These are phyloP conservation scores for Cryptotermes secundus DNA, from an alignment of 1,140 invertebrate species.

Conservation along the genomic window DNA sequence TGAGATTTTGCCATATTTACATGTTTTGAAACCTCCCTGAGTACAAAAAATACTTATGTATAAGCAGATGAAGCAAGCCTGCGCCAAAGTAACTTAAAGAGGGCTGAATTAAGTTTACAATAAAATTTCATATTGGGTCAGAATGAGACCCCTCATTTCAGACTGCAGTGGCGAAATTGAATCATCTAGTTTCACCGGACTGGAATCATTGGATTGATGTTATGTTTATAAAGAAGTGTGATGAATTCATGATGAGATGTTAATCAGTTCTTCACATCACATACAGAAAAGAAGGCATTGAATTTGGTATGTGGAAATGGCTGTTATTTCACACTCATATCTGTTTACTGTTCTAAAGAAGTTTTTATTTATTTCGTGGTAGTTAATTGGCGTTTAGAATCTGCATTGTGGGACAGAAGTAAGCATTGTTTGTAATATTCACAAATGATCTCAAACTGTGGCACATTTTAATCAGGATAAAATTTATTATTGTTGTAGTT, in stretches of 20 bases:
- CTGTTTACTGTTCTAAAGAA: background rate
- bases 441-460: background rate
- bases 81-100: too few species aligned
- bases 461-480: background rate
- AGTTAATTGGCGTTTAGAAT: background rate
- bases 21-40: too few species aligned
- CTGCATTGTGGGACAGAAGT: background rate
- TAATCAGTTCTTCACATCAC: background rate
- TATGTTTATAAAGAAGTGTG: background rate
- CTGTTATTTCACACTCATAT: background rate
- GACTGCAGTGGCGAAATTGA: background rate
- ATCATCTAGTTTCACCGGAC: background rate
- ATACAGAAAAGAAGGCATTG: background rate
- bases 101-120: too few species aligned
- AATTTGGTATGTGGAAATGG: background rate
- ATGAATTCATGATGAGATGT: background rate
- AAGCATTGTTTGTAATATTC: background rate
- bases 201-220: background rate
- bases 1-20: too few species aligned
- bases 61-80: too few species aligned
- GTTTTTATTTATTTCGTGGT: background rate
- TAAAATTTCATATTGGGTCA: background rate
- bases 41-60: too few species aligned
- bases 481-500: background rate
- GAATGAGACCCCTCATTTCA: conserved; percentile 4